Conservation (phyloP, 2,113 vertebrate species). For the Myxocyprinus asiaticus region DNA sequence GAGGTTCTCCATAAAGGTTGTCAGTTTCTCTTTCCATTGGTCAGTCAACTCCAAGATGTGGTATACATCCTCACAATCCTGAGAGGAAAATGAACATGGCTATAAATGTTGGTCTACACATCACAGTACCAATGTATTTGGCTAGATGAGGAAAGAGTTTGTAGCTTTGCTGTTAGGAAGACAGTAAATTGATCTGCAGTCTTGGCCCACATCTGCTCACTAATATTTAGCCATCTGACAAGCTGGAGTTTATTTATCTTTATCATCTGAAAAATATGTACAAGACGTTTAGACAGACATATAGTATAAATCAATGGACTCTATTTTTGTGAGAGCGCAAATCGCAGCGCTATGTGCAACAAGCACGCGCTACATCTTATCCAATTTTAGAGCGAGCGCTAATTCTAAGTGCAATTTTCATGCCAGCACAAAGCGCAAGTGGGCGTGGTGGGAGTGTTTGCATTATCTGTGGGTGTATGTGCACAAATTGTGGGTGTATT, state of each 20-base stretch:
- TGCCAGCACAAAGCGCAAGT: no score
- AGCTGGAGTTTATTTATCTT: slow-evolving; percentile 77
- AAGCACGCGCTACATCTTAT: no score
- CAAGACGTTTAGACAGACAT: neutral
- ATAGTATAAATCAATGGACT: no score
- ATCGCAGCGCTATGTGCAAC: no score
- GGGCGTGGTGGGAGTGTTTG: no score
- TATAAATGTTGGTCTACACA: neutral
- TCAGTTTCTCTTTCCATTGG: slow-evolving; percentile 71
- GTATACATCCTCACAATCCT: slow-evolving; percentile 80
- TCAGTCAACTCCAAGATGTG: slow-evolving; percentile 68
- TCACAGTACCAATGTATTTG: neutral
- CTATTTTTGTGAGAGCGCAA: no score
- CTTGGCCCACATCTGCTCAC: slow-evolving; percentile 78
- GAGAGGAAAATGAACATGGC: neutral
- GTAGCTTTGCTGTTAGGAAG: slow-evolving; percentile 74
- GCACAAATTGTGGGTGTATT: no score
- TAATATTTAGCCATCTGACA: slow-evolving; percentile 73
- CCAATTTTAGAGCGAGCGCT: no score
- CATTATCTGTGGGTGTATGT: no score
- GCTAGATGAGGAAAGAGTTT: neutral
- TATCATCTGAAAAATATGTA: slow-evolving; percentile 74
- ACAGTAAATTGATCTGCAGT: slow-evolving; percentile 73
- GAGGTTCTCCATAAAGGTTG: slow-evolving; percentile 62
- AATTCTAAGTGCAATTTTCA: no score